These are phyloP conservation scores for Leucopsar rothschildi DNA, from an alignment of 2,113 vertebrate genomes.

Conservation along the genomic window DNA sequence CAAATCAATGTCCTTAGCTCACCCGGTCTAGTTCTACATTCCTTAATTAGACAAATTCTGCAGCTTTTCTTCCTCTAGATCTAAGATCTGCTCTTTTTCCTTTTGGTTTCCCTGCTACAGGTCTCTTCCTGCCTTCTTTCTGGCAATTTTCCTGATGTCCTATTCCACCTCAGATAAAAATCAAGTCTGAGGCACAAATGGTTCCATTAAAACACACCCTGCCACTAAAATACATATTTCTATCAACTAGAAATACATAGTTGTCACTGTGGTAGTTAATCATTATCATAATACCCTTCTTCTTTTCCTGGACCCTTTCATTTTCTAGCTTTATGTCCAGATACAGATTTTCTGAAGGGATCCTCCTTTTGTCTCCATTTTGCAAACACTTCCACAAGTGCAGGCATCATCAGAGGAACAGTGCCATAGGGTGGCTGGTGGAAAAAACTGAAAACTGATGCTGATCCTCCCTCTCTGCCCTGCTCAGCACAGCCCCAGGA, in stretches of 20 bases:
- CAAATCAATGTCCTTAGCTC: slow-evolving; percentile 47
- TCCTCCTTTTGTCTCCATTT: background rate
- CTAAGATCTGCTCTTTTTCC: background rate
- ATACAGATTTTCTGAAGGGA: background rate
- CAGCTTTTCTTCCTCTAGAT: background rate
- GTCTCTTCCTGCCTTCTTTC: background rate
- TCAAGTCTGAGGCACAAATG: accelerated
- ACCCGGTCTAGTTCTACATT: slow-evolving; percentile 61
- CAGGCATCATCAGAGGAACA: background rate
- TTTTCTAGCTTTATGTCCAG: background rate
- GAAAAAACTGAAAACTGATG: background rate
- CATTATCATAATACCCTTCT: background rate
- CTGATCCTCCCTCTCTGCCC: background rate
- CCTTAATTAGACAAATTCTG: slow-evolving; percentile 48
- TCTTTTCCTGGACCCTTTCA: background rate
- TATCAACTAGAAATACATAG: background rate
- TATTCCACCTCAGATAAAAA: background rate
- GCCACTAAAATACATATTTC: background rate
- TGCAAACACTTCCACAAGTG: background rate
- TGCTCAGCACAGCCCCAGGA: background rate
- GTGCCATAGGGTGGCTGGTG: background rate
- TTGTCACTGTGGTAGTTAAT: background rate
- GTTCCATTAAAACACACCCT: background rate
- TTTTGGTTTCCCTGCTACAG: background rate
- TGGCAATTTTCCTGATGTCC: background rate